phyloP scores from a whole-genome alignment of 2,113 vertebrate genomes.

The Riparia riparia region DNA sequence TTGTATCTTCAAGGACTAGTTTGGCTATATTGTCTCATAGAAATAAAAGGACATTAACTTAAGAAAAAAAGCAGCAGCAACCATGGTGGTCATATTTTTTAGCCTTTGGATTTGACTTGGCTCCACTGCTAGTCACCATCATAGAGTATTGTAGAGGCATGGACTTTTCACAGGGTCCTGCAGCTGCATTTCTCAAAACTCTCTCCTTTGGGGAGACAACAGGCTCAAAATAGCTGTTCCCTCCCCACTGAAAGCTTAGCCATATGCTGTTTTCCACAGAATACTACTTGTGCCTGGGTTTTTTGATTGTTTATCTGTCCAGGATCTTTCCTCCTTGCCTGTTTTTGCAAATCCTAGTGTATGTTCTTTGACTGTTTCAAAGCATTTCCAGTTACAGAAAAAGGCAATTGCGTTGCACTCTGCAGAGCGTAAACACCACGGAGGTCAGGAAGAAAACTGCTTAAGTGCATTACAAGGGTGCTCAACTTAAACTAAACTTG shows the following conservation, averaged over 20 bases:
- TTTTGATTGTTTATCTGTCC: constrained; percentile 43
- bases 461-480: background rate
- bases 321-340: constrained; percentile 21
- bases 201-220: background rate
- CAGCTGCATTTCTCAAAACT: background rate
- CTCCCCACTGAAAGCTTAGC: background rate
- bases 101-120: background rate
- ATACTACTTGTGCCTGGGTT: background rate
- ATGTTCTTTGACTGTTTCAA: background rate
- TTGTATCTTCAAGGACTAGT: background rate
- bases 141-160: background rate
- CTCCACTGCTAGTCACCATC: background rate
- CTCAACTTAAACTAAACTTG: background rate
- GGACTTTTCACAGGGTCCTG: background rate
- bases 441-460: background rate
- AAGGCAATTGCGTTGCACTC: background rate
- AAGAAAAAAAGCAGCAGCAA: background rate
- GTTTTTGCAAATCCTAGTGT: constrained; percentile 16
- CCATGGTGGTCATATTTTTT: background rate
- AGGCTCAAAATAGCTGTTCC: background rate
- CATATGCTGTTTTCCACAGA: background rate
- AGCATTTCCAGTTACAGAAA: background rate
- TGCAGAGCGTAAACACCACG: background rate
- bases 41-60: background rate
- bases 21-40: background rate